phyloP scores from a whole-genome alignment of 2,888 invertebrate species.

The Thumatha senex region DNA sequence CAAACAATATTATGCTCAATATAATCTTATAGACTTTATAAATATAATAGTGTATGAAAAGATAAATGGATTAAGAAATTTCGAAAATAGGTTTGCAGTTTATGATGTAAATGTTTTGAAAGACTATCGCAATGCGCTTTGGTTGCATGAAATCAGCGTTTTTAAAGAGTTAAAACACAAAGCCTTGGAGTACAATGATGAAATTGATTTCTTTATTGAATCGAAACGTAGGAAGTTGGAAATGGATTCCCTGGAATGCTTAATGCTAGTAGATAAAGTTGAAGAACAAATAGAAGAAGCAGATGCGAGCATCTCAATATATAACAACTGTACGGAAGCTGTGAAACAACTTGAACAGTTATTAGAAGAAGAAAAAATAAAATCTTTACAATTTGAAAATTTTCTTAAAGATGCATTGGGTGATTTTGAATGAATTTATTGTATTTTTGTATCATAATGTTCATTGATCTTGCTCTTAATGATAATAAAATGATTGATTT shows the following conservation, averaged over 20 bases:
- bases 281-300: constrained; percentile 61
- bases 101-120: constrained; percentile 82
- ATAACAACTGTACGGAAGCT: constrained; percentile 60
- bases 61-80: constrained; percentile 69
- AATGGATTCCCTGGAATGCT: constrained; percentile 60
- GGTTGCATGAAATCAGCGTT: constrained; percentile 80
- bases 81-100: constrained; percentile 78
- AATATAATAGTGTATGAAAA: constrained; percentile 82
- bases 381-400: constrained; percentile 75
- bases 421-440: constrained; percentile 18
- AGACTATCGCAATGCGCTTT: constrained; percentile 79
- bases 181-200: constrained; percentile 63
- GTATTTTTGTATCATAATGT: constrained; percentile 31
- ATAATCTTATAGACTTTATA: constrained; percentile 80
- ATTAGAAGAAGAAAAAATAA: constrained; percentile 71
- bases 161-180: constrained; percentile 64
- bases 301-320: constrained; percentile 60
- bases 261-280: constrained; percentile 71
- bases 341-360: constrained; percentile 74
- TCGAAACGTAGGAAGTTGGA: constrained; percentile 73
- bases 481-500: constrained; percentile 34
- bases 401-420: constrained; percentile 66
- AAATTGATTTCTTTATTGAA: constrained; percentile 60
- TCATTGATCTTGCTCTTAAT: constrained; percentile 27
- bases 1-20: constrained; percentile 59